phyloP scores from a whole-genome alignment of 2,888 invertebrate genomes.

The Alloscopus bannaensis region DNA sequence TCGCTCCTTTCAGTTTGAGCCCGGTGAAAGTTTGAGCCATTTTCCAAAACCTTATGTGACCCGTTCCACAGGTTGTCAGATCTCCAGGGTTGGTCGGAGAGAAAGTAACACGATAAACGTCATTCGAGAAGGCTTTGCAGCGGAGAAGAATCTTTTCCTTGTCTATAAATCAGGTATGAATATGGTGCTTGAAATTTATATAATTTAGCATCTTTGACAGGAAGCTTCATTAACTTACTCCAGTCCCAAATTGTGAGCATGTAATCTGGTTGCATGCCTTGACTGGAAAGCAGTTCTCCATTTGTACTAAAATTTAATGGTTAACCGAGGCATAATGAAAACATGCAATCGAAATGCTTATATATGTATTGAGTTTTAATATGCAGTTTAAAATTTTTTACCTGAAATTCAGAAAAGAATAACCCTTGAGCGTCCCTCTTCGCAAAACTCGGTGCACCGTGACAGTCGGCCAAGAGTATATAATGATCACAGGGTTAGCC shows the following conservation, averaged over 20 bases:
- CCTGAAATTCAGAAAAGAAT: constrained; percentile 81
- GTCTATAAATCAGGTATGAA: too few species aligned
- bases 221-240: too few species aligned
- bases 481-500: constrained; percentile 83
- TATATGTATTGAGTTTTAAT: not conserved
- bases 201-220: too few species aligned
- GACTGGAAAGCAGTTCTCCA: constrained; percentile 87
- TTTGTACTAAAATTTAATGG: constrained; percentile 87
- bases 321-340: not conserved
- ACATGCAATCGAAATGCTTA: not conserved
- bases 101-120: constrained; percentile 87
- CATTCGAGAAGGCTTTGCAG: constrained; percentile 88
- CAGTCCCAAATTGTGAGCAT: constrained; percentile 93
- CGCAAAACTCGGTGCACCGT: constrained; percentile 84
- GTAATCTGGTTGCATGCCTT: constrained; percentile 91
- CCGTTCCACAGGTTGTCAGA: constrained; percentile 85
- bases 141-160: constrained; percentile 84
- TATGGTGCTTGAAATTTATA: too few species aligned
- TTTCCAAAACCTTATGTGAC: constrained; percentile 94
- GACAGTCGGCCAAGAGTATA: constrained; percentile 90
- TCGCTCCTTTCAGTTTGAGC: constrained; percentile 88
- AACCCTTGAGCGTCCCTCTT: constrained; percentile 85
- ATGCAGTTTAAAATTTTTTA: constrained; percentile 67
- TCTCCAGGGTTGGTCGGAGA: constrained; percentile 88
- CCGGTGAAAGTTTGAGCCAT: constrained; percentile 94